These are phyloP conservation scores for Acleris emargana DNA, from an alignment of 2,888 invertebrate species.

Conservation along the genomic window DNA sequence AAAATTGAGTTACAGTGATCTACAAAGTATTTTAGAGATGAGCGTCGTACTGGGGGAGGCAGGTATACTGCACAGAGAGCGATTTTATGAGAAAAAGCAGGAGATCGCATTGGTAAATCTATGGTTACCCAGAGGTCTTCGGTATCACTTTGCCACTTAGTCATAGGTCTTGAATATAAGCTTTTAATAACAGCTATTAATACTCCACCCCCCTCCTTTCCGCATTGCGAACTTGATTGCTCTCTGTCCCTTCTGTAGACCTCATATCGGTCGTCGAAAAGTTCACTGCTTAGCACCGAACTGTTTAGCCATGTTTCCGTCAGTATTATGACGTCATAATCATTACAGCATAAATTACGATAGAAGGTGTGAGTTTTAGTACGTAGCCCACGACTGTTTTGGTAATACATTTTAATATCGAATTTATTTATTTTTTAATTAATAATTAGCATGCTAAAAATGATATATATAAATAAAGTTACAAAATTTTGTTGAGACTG, in stretches of 20 bases:
- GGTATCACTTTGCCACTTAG: not conserved
- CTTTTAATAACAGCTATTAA: not conserved
- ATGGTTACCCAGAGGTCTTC: conserved; percentile 16
- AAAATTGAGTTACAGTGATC: conserved; percentile 15
- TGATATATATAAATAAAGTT: not conserved
- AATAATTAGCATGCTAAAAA: not conserved
- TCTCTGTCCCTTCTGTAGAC: conserved; percentile 29
- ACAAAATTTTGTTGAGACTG: not conserved
- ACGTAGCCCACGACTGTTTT: conserved; percentile 5
- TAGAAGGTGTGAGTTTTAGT: conserved; percentile 8
- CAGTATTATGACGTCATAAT: conserved; percentile 19
- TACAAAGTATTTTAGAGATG: conserved; percentile 1
- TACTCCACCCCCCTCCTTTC: conserved; percentile 7
- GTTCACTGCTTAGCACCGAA: conserved; percentile 8
- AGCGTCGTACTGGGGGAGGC: conserved; percentile 11
- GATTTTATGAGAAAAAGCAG: not conserved
- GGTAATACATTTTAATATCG: conserved; percentile 7
- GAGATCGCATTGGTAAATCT: not conserved
- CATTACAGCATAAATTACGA: not conserved
- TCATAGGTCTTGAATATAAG: not conserved
- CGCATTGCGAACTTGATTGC: not conserved
- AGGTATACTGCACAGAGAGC: conserved; percentile 29
- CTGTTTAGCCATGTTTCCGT: conserved; percentile 27
- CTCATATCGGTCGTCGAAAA: conserved; percentile 25
- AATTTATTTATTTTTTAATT: not conserved